Percentiles rank a stretch among this genome's conserved stretches.
Evolutionary conservation across 2,113 vertebrate species (phyloP).

Genomic region (Dipodomys spectabilis): DNA sequence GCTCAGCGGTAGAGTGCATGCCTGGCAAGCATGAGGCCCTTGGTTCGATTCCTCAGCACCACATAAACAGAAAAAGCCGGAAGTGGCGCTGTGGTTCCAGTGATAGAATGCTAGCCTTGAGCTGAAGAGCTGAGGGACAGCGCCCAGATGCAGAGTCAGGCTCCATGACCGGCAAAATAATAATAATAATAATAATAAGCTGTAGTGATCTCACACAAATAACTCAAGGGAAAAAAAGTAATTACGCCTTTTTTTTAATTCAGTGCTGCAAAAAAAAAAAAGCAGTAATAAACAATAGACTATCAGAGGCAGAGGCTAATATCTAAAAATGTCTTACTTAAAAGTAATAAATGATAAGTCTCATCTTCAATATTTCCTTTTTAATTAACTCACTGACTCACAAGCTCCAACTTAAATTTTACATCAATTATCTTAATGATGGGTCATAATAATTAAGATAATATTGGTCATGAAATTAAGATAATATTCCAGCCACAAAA

Average conservation of each 20-base stretch:
- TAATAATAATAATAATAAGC: too few species aligned
- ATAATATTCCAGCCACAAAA: constrained; percentile 26
- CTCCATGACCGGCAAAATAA: too few species aligned
- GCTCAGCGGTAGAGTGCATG: too few species aligned
- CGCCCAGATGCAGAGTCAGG: too few species aligned
- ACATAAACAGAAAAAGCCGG: too few species aligned
- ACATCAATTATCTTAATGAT: constrained; percentile 5
- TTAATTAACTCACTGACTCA: constrained; percentile 38
- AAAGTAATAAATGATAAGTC: not conserved
- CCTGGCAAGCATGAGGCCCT: too few species aligned
- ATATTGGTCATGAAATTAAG: constrained; percentile 18
- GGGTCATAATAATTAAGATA: not conserved
- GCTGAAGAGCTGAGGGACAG: too few species aligned
- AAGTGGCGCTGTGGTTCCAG: too few species aligned
- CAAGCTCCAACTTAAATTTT: not conserved
- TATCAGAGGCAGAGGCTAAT: not conserved
- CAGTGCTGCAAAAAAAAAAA: not conserved
- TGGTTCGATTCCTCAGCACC: too few species aligned
- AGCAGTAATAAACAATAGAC: not conserved
- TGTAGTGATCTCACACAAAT: not conserved
- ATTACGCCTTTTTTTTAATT: not conserved
- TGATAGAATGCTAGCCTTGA: too few species aligned
- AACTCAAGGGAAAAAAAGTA: not conserved
- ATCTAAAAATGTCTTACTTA: not conserved
- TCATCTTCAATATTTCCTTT: constrained; percentile 6